Base-by-base conservation (phyloP, 2,888 invertebrate species). In the Lasioglossum malachurum region DNA sequence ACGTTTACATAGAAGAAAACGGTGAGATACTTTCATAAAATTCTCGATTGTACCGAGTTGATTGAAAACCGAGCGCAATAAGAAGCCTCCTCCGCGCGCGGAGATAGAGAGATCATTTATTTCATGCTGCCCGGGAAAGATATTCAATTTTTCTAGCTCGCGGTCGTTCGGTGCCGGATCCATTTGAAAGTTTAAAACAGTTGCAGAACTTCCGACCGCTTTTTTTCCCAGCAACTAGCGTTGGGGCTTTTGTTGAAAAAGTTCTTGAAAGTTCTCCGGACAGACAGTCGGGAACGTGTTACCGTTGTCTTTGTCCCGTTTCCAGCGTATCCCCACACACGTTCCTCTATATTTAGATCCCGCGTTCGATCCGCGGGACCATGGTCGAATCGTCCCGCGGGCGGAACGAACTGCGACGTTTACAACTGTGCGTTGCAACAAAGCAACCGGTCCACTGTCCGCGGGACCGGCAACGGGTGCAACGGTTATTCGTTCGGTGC, bases 141-240 rank as follows among this genome's bases (percentile, higher is more conserved):
- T 84, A 84, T 85, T 79, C 75, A 84, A 84, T 84, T 84, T 74
- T 84, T 69, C 46, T 64, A 60, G 46, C 73, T 57, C 67, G 84
- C 38, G n/a, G 64, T 49, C 77, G 49, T 73, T 38, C 35, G 35
- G 16, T 60, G 19, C 14, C 8, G 74, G 44, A 72, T 84, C 79
- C 75, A 76, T 79, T 83, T 73, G 73, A 31, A 79, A 79, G 67
- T 85, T 84, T 38, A 44, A 84, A 85, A 85, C 82, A 77, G 84
- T 82, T 49, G 38, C 57, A 19, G 27, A 46, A 77, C 38, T 76
- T 80, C 41, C 57, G 4, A 12, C 23, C 23, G 10, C 12, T 53
- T 10, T 35, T 83, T 84, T 82, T 78, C 27, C 12, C 46, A 69
- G n/a, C 46, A 27, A 27, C 78, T 67, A 75, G 53, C 75, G 23